Percentiles rank a stretch among this genome's conserved stretches.
phyloP scores from a whole-genome alignment of 2,113 vertebrate species.

The Pollimyrus isidori region DNA sequence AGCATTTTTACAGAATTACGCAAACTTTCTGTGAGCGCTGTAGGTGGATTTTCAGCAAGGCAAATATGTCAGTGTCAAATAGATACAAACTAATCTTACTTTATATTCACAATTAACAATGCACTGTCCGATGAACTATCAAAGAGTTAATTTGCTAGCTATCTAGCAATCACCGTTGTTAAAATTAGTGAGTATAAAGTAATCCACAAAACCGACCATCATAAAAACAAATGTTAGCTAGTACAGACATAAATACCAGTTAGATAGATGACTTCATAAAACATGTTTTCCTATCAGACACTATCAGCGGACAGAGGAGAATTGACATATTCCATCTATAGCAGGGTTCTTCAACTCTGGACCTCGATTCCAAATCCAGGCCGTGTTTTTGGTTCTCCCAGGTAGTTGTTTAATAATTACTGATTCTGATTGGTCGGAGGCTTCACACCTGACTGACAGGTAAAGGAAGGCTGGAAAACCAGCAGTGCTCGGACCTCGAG shows the following conservation, averaged over 20 bases:
- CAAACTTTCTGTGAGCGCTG: no score
- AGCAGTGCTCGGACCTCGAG: no score
- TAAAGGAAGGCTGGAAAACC: no score
- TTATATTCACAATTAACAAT: neutral
- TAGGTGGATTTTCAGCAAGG: neutral
- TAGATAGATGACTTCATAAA: neutral
- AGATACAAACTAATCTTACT: neutral
- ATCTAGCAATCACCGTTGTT: neutral
- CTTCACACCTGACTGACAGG: no score
- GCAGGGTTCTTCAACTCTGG: neutral
- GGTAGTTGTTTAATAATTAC: no score
- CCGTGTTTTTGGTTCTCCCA: no score
- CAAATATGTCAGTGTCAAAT: neutral
- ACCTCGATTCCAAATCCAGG: no score
- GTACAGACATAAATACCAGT: neutral
- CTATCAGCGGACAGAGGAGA: neutral
- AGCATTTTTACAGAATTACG: no score
- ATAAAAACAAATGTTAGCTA: neutral
- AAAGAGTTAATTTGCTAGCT: neutral
- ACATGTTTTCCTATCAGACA: neutral
- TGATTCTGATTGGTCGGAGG: no score
- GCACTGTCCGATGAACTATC: neutral
- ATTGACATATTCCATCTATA: neutral
- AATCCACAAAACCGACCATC: neutral
- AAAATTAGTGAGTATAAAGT: neutral